These are phyloP conservation scores for Crypturellus undulatus DNA, from an alignment of 2,113 vertebrate species.

Conservation along the genomic window DNA sequence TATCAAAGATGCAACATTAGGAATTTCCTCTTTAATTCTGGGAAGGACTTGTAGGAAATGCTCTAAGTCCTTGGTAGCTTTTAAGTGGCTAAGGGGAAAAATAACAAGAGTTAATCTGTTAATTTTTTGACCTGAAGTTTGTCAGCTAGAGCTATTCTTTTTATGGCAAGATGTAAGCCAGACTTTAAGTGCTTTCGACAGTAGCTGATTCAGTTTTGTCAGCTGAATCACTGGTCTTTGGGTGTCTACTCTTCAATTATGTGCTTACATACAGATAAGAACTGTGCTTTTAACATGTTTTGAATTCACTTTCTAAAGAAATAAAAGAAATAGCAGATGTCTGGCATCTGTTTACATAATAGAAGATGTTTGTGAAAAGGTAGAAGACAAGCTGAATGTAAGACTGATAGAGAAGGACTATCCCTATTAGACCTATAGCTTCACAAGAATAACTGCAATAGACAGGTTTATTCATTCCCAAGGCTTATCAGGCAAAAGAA, in stretches of 20 bases:
- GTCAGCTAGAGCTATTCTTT: background rate
- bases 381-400: background rate
- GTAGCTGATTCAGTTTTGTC: background rate
- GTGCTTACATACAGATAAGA: background rate
- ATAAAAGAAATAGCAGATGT: background rate
- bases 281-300: background rate
- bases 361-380: background rate
- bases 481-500: background rate
- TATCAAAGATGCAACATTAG: background rate
- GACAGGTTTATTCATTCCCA: background rate
- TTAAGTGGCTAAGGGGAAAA: background rate
- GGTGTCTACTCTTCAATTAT: background rate
- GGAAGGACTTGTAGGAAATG: background rate
- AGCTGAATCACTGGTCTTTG: background rate
- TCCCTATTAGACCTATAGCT: background rate
- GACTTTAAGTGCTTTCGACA: background rate
- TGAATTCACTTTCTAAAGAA: background rate
- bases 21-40: background rate
- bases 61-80: fast-evolving
- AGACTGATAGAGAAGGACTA: too few species aligned
- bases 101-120: fast-evolving
- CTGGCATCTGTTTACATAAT: background rate
- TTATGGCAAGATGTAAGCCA: background rate
- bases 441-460: background rate
- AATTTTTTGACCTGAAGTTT: background rate